phyloP scores from a whole-genome alignment of 35 echinoderm and acorn worm genomes.

The Lytechinus pictus region DNA sequence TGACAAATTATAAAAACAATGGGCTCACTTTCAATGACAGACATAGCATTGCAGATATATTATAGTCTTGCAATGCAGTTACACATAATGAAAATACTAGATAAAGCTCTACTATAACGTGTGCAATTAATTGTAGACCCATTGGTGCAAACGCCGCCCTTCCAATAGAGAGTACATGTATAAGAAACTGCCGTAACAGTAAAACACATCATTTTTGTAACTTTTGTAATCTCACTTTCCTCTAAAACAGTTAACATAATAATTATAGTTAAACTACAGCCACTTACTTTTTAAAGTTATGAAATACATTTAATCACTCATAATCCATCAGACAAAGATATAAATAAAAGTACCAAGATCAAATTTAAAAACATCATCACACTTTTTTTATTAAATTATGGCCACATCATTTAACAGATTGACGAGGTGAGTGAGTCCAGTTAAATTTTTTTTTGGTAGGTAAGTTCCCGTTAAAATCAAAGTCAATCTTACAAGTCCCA shows the following conservation, averaged over 20 bases:
- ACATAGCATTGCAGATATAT: constrained; percentile 36
- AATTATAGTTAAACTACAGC: constrained; percentile 43
- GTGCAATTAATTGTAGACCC: constrained; percentile 34
- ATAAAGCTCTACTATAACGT: constrained; percentile 36
- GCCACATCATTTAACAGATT: constrained; percentile 38
- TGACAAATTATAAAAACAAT: constrained; percentile 59
- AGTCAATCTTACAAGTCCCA: not conserved
- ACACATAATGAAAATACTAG: constrained; percentile 48
- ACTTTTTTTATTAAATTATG: constrained; percentile 42
- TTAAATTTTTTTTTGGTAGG: not conserved
- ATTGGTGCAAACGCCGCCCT: constrained; percentile 28
- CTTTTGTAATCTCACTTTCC: constrained; percentile 20
- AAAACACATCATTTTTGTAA: constrained; percentile 34
- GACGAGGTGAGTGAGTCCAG: constrained; percentile 36
- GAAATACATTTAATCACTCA: constrained; percentile 50
- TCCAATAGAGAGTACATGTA: constrained; percentile 36
- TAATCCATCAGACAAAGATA: constrained; percentile 43
- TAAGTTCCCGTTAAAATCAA: constrained; percentile 13
- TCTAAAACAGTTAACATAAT: constrained; percentile 50
- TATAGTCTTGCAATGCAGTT: constrained; percentile 26
- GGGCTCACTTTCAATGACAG: constrained; percentile 37
- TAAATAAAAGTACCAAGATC: constrained; percentile 50
- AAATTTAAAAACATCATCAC: constrained; percentile 48
- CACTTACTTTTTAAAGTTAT: constrained; percentile 41
- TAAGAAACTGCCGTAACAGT: constrained; percentile 34